These are phyloP conservation scores for Magallana ariakensis DNA, from an alignment of 1,140 invertebrate species.

Conservation along the genomic window DNA sequence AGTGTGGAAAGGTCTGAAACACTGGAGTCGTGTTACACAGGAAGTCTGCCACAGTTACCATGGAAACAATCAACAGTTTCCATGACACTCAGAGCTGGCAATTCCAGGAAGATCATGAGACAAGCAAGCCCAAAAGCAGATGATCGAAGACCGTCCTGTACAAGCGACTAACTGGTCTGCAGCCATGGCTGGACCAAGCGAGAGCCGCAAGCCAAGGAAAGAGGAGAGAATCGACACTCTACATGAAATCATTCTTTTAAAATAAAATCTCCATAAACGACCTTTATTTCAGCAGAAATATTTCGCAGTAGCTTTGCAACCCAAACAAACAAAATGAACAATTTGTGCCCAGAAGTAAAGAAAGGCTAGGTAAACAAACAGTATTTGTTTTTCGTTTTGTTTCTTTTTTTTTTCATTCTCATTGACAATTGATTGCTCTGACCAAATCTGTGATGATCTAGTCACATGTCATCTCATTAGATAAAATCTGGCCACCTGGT, in stretches of 20 bases:
- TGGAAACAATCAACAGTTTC: slow-evolving; percentile 17
- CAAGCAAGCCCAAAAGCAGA: slow-evolving; percentile 14
- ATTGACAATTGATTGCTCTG: slow-evolving; percentile 17
- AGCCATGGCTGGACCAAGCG: background rate
- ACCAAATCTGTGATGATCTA: slow-evolving; percentile 19
- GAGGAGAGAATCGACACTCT: background rate
- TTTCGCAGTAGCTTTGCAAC: slow-evolving; percentile 23
- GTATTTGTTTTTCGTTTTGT: background rate
- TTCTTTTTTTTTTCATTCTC: slow-evolving; percentile 6
- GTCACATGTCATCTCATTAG: slow-evolving; percentile 22
- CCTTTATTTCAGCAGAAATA: background rate
- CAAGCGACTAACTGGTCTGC: background rate
- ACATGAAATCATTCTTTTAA: background rate
- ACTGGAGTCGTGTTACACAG: slow-evolving; percentile 9
- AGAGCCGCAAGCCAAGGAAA: background rate
- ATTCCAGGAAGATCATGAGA: background rate
- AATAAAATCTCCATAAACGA: slow-evolving; percentile 9
- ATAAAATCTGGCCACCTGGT: slow-evolving; percentile 8
- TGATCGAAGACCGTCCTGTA: background rate
- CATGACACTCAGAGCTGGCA: slow-evolving; percentile 14
- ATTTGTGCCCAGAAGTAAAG: background rate
- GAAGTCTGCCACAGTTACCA: background rate
- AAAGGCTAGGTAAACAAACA: background rate
- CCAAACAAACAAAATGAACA: background rate
- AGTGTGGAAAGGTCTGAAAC: slow-evolving; percentile 26